Evolutionary conservation across 37 sponge, comb jelly and placozoan species (phyloP), one percentile per base, ranked within the genome.

Genomic region (Hexactinellida sp.): DNA sequence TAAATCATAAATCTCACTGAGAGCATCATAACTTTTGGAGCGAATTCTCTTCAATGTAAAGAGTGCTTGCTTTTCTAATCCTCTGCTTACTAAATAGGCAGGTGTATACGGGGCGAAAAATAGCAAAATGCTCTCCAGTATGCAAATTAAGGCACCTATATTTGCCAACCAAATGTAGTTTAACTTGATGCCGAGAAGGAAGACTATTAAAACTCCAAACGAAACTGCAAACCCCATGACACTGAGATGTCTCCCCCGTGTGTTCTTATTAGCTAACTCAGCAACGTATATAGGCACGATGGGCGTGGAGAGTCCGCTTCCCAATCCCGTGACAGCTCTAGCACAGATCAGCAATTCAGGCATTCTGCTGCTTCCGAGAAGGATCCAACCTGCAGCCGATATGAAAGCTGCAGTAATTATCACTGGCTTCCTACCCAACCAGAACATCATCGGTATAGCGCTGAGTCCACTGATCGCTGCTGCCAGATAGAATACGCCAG

Each of bases 221-320:
- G 28, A 10, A 25, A 63, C 13, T 21, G 28, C 25, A 23, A 63
- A 10, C 25, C 76, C n/a, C 3, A 10, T 7, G 19, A 63, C 30
- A 63, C 76, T 63, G 76, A 63, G 76, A n/a, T 63, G 76, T n/a
- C 76, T 63, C 21, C 76, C 76, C 13, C 76, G 76, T 25, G 76
- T 63, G 76, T 63, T 63, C 76, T 63, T 63, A 28, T 63, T 63
- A 10, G 76, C 76, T n/a, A 63, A 28, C 76, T 63, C 76, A n/a
- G 76, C 76, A 21, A 63, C 13, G 76, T 63, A 63, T 23, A 63
- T 63, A n/a, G 76, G 76, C 13, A 63, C 76, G 21, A 63, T 63
- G 3, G 76, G 76, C 3, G 30, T 63, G 13, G 76, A 63, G 28
- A 63, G 76, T 63, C 76, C 76, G 13, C 76, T 63, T 23, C 76